Conservation (phyloP, 2,113 vertebrate species). For the Anhinga anhinga region DNA sequence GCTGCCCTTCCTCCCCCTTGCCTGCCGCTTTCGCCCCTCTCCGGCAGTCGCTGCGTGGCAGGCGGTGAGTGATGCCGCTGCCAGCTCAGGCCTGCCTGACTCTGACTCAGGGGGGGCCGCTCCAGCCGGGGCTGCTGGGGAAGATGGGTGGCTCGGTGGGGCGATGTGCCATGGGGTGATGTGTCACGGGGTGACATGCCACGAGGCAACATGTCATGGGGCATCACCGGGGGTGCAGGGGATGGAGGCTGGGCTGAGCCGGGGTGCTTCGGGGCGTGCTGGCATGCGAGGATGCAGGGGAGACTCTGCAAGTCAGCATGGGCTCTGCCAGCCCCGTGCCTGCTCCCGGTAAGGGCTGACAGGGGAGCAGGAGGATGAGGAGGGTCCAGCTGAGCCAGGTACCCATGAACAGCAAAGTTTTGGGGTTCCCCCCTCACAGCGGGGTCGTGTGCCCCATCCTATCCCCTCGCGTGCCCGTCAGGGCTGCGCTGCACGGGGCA, state of each 20-base stretch:
- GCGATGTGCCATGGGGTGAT: too few species aligned
- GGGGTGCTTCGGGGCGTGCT: rapidly evolving
- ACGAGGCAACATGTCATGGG: rapidly evolving
- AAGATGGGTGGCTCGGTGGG: background rate
- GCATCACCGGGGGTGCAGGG: background rate
- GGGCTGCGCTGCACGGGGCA: background rate
- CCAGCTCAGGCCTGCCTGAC: background rate
- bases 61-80: background rate
- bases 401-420: background rate
- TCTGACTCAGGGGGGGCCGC: background rate
- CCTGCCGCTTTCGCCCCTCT: background rate
- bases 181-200: rapidly evolving
- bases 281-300: background rate
- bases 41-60: background rate
- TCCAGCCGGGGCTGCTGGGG: background rate
- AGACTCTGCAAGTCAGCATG: background rate
- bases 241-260: background rate
- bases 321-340: background rate
- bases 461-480: background rate
- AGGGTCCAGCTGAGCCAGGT: background rate
- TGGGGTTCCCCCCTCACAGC: background rate
- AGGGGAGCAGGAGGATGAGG: background rate
- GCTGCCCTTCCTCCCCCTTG: background rate
- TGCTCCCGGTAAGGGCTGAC: background rate
- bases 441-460: background rate